Evolutionary conservation across 2,888 invertebrate species (phyloP), one percentile per base, ranked within the genome.

Genomic region (Glaucopsyche alexis): DNA sequence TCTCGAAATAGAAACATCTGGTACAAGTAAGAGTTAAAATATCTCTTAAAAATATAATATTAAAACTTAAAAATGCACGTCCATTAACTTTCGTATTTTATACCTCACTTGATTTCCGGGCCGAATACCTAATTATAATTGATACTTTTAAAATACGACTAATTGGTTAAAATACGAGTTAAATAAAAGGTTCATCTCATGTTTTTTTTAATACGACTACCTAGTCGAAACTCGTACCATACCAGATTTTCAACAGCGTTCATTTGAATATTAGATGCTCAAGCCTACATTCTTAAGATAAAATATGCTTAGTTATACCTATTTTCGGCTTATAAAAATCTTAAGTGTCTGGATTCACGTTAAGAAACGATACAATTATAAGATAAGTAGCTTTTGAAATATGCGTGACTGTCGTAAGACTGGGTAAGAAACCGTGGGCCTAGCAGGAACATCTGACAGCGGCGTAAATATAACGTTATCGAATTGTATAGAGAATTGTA

Each of bases 31-130:
- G 29, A 38, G 19, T 47, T 47, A 3, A 4, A 29, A 47, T 47
- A 29, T 60, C 13, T 60, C 29, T 29, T 47, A 19, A 29, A 45
- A 49, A 13, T n/a, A 60, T 60, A 11, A 60, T 19, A 55, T 29
- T 67, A 45, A 47, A 45, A 45, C 16, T 19, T 19, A 13, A 47
- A 47, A 19, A 47, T 19, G 16, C 2, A 49, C 19, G 11, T 19
- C 38, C 60, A 60, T 29, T 69, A 69, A 69, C 69, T 69, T 69
- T 69, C 69, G 69, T 49, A 69, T 47, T 69, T 67, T 69, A 69
- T 69, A 69, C 69, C 47, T 49, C 69, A 49, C 19, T 69, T 69
- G 19, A 69, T 69, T 69, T 69, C 69, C 69, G 69, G 69, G 69
- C 47, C 69, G 47, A 69, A 69, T 69, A 29, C 2, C 2, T 29